Percentiles rank a stretch among this genome's conserved stretches.
Evolutionary conservation across 2,888 invertebrate species (phyloP).

Genomic region (Polymixis lichenea): DNA sequence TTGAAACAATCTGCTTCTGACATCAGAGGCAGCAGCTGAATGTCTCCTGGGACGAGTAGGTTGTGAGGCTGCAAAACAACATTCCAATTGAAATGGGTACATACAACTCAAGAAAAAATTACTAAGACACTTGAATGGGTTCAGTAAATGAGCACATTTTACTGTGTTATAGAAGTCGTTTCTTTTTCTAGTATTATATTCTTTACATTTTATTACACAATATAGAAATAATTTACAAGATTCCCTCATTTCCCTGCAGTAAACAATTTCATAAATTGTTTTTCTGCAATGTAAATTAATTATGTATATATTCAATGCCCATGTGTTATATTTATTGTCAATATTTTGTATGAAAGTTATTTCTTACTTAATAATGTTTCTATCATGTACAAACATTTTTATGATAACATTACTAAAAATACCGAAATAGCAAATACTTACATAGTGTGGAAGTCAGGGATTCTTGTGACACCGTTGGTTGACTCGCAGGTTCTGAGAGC

Average conservation of each 20-base stretch:
- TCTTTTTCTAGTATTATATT: background rate
- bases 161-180: background rate
- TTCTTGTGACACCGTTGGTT: too few species aligned
- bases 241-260: background rate
- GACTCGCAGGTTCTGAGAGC: background rate
- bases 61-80: constrained; percentile 2
- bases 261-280: background rate
- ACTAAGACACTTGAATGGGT: background rate
- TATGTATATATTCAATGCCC: too few species aligned
- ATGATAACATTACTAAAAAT: too few species aligned
- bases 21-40: too few species aligned
- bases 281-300: background rate
- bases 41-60: background rate
- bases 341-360: too few species aligned
- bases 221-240: background rate
- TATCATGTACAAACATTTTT: too few species aligned
- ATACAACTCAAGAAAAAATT: too few species aligned
- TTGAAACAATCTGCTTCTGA: too few species aligned
- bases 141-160: background rate
- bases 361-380: too few species aligned
- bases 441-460: too few species aligned
- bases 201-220: background rate
- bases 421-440: too few species aligned
- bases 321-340: too few species aligned
- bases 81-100: background rate